Conservation (phyloP, 2,797 vertebrate species). For the Smutsia temminckii region DNA sequence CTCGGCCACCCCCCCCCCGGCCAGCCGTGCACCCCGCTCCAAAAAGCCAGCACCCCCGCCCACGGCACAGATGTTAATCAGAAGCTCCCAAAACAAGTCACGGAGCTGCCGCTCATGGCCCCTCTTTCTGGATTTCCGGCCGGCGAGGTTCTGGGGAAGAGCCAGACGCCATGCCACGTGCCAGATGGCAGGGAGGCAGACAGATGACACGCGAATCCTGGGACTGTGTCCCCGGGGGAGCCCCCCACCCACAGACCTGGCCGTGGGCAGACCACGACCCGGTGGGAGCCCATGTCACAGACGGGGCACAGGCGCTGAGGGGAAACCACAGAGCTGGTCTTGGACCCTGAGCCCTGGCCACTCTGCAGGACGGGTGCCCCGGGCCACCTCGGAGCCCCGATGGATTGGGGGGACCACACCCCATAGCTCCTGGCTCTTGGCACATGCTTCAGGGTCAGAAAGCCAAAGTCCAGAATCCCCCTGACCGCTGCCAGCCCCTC, state of each 20-base stretch:
- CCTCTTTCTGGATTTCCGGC: not conserved
- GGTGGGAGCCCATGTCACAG: not conserved
- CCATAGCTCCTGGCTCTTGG: fast-evolving
- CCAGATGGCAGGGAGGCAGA: too few relatives aligned
- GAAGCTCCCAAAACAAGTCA: slow-evolving; percentile 19
- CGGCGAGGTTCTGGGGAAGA: fast-evolving
- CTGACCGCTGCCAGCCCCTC: too few relatives aligned
- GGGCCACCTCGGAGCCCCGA: fast-evolving
- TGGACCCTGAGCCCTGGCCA: not conserved
- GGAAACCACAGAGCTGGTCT: not conserved
- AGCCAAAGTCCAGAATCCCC: not conserved
- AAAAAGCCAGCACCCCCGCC: not conserved
- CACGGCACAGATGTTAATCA: slow-evolving; percentile 40
- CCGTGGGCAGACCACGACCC: not conserved
- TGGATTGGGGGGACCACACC: not conserved
- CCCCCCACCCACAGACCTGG: not conserved
- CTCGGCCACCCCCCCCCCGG: not conserved
- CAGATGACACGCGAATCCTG: not conserved
- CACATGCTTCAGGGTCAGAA: not conserved
- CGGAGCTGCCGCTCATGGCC: not conserved
- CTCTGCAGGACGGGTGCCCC: too few relatives aligned
- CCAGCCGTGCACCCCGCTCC: not conserved
- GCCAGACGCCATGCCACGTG: not conserved
- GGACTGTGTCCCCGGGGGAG: not conserved
- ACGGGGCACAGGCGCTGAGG: not conserved